Evolutionary conservation across 2,888 invertebrate genomes (phyloP), one percentile per base, ranked within the genome.

Genomic region (Clusia tigrina): DNA sequence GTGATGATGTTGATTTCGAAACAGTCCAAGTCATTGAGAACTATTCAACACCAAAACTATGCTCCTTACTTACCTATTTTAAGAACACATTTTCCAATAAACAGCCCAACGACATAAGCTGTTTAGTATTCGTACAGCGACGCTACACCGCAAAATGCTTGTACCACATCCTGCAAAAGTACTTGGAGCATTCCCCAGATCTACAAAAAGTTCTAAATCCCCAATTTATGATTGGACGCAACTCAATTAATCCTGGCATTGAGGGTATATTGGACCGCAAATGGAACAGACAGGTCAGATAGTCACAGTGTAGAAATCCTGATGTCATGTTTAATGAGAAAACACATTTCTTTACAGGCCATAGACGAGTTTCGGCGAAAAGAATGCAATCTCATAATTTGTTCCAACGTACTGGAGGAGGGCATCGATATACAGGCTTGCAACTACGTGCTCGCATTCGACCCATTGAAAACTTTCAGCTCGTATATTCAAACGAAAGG

Each of bases 401-500:
- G 91, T 1, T 91, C 96, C 0, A 91, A 90, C 78, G 92, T 96
- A 0, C 85, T 96, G 25, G 96, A 96, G 79, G 96, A 96, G 84
- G 96, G 96, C 0, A 88, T 96, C 9, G 95, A 96, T 81, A 87
- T 96, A 25, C 91, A 91, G 2, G 87, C 88, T 25, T 98, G 97
- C 78, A 89, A 91, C 66, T 83, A 94, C 46, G 91, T 96, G 0
- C 74, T 96, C 18, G 88, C 91, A 56, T 93, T 90, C 77, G 93
- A 94, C 77, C 78, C 84, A 1, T 87, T 92, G 0, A 78, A 85
- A 57, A 90, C 92, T 72, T 93, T 92, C 71, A 86, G 93, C 55
- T 90, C 93, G 0, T 97, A 96, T 77, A 88, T 96, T 42, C 95
- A 96, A 82, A 92, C 94, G 65, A 95, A 95, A 87, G 95, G 88